Conservation (phyloP, 2,797 vertebrate species). For the Glossophaga mutica region DNA sequence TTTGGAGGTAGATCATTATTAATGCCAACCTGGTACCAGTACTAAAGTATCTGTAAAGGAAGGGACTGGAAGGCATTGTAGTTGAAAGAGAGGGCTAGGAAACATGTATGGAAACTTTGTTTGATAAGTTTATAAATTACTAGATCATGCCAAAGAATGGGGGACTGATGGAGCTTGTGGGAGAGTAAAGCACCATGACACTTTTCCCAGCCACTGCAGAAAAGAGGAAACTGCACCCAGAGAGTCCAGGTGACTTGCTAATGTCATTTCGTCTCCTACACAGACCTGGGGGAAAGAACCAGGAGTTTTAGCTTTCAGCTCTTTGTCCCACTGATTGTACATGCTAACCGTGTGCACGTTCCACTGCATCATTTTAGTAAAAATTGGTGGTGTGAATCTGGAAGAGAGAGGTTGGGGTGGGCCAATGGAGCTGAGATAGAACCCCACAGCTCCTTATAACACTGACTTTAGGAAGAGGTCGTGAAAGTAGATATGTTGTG, state of each 20-base stretch:
- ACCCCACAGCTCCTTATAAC: neutral
- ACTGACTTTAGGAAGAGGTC: neutral
- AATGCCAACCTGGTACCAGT: too few species aligned
- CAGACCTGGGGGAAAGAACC: neutral
- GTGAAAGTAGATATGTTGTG: neutral
- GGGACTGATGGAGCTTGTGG: too few species aligned
- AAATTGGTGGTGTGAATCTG: neutral
- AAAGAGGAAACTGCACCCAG: neutral
- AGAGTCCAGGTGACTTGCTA: neutral
- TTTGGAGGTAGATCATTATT: neutral
- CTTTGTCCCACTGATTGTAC: neutral
- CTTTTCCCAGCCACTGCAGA: neutral
- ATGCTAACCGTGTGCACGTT: neutral
- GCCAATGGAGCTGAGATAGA: neutral
- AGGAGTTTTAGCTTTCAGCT: neutral
- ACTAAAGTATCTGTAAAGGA: neutral
- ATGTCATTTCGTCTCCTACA: neutral
- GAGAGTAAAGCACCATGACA: accelerated
- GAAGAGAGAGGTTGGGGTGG: neutral
- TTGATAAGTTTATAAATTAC: neutral
- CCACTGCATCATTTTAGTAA: accelerated
- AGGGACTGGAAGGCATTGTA: neutral
- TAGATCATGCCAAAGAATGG: neutral
- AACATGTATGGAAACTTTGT: neutral
- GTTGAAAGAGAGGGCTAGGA: neutral